Base-by-base conservation (phyloP, 2,113 vertebrate species). In the Corythornis cristatus region DNA sequence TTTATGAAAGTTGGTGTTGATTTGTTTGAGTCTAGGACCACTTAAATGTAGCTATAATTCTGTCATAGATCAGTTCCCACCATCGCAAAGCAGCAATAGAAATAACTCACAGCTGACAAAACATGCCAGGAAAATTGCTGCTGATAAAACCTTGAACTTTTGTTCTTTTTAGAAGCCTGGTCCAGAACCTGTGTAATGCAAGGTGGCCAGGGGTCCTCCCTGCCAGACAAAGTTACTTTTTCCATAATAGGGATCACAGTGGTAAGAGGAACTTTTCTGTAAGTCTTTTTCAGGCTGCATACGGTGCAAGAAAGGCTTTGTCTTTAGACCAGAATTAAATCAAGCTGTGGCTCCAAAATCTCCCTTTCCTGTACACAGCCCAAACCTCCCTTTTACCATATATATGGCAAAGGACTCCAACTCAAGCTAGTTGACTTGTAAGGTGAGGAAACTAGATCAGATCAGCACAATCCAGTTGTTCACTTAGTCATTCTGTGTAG, bases 51-150 rank as follows among this genome's bases (percentile, higher is more conserved):
- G 28, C 25, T 33, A 51, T 58, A 58, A 10, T 86, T 83, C 73
- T 78, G 66, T 60, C 80, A 81, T n/a, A 88, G 60, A 66, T 77
- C 67, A 43, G 40, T 71, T 83, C 35, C 72, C 57, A 67, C 31
- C 28, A 88, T 48, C 22, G 83, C 66, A 93, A 22, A 90, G 61
- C 22, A 86, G 51, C 40, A 71, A 71, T 1, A 86, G 61, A 81
- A 92, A 71, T 81, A 93, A 82, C 43, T 78, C 25, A 71, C 6
- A 86, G 48, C 61, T 86, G 68, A 70, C 72, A 83, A 94, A 93
- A 83, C 19, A 70, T 12, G 8, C 13, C 76, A 90, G 56, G 25
- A 78, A 81, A 80, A 81, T 64, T 29, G 22, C 15, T 92, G 16
- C 71, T 53, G 50, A 13, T 43, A 83, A 93, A 95, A 74, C 18